Evolutionary conservation across 2,888 invertebrate species (phyloP).

Genomic region (Phania funesta): DNA sequence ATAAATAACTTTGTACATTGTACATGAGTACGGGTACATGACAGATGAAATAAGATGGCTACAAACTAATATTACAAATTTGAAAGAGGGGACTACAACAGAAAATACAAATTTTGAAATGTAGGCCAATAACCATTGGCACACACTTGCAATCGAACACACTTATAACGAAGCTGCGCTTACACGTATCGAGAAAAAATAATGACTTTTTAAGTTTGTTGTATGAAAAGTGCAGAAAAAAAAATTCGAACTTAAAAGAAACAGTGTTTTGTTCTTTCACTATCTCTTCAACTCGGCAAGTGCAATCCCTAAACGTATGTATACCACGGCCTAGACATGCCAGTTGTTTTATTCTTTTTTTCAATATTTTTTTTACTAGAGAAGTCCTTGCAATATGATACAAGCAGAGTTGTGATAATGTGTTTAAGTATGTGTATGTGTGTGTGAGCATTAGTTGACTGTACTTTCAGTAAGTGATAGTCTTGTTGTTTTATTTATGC

Average conservation of each 20-base stretch:
- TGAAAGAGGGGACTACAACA: not conserved
- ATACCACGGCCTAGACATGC: slow-evolving; percentile 49
- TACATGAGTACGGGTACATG: not conserved
- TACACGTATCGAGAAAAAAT: not conserved
- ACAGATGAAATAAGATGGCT: slow-evolving; percentile 24
- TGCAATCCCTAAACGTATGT: slow-evolving; percentile 1
- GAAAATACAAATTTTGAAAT: slow-evolving; percentile 46
- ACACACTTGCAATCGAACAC: not conserved
- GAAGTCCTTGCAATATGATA: slow-evolving; percentile 24
- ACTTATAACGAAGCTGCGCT: not conserved
- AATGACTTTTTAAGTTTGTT: slow-evolving; percentile 36
- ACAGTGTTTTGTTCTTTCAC: not conserved
- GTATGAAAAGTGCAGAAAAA: not conserved
- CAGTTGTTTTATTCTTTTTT: not conserved
- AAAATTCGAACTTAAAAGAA: not conserved
- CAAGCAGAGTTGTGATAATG: not conserved
- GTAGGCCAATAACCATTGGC: slow-evolving; percentile 50
- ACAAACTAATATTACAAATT: not conserved
- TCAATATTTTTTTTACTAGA: not conserved
- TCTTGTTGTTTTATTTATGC: slow-evolving; percentile 9
- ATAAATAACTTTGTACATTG: slow-evolving; percentile 21
- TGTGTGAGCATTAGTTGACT: slow-evolving; percentile 6
- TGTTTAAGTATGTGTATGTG: not conserved
- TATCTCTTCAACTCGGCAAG: not conserved
- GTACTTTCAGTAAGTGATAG: slow-evolving; percentile 45